Evolutionary conservation across 2,888 invertebrate species (phyloP), one percentile per base, ranked within the genome.

Genomic region (Agrotis ipsilon): DNA sequence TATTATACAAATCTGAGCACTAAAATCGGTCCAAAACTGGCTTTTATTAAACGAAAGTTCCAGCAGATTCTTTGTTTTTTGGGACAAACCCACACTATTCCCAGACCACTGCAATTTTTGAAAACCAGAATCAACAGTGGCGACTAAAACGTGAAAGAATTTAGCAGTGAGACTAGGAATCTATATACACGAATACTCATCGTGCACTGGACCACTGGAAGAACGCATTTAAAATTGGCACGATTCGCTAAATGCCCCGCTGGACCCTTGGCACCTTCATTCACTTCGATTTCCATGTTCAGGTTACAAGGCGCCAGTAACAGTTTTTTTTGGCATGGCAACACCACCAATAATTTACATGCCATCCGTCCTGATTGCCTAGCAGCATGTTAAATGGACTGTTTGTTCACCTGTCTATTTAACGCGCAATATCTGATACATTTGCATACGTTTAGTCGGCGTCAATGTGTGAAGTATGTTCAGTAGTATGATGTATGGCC

Each of bases 301-400:
- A 52, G 16, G 13, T 49, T 21, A 57, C 11, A 49, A 43, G 0
- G n/a, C 21, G 5, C 14, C n/a, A n/a, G n/a, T n/a, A 68, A 21
- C 3, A 19, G 2, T 1, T 7, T 19, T 32, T 48, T 57, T 58
- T 59, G 27, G 11, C 3, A 45, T 49, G 24, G 51, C 43, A 46
- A 14, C 21, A 58, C 43, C n/a, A 19, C 0, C 7, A 24, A 14
- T 27, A 27, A 67, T 75, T 59, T 55, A 70, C 45, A 70, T 68
- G 45, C 39, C 55, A 66, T 48, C 49, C 59, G 73, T 16, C 60
- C 72, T 16, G 62, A 59, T 68, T 78, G 55, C 51, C 67, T 24
- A 75, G 6, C 58, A 54, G 75, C 71, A 61, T 79, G 58, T 69
- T 18, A 68, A 77, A 76, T 76, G 19, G 63, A 19, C 51, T 49